Percentiles rank a stretch among this genome's conserved stretches.
phyloP scores from a whole-genome alignment of 2,888 invertebrate genomes.

The Monoplex corrugatus region DNA sequence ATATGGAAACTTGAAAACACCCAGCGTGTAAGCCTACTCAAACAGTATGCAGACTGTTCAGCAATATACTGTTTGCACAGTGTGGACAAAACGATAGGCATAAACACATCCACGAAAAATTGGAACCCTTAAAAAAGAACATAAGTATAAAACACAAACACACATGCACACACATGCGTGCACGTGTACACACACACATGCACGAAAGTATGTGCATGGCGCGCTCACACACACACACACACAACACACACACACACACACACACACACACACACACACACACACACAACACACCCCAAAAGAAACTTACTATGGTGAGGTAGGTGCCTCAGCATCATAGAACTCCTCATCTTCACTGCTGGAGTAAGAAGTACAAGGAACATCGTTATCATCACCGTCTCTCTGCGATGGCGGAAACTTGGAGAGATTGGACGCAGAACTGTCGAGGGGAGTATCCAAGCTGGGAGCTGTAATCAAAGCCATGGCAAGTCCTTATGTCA shows the following conservation, averaged over 20 bases:
- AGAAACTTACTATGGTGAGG: background rate
- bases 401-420: background rate
- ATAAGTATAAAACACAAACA: background rate
- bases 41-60: too few species aligned
- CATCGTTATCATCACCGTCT: conserved; percentile 17
- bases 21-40: too few species aligned
- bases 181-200: too few species aligned
- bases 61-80: too few species aligned
- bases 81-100: too few species aligned
- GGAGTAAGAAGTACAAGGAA: conserved; percentile 97
- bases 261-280: background rate
- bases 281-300: background rate
- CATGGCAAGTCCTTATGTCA: too few species aligned
- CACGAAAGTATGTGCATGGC: background rate
- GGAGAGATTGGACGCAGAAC: background rate
- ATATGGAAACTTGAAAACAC: too few species aligned
- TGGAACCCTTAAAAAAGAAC: background rate
- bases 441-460: background rate
- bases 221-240: background rate
- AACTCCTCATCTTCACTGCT: conserved; percentile 92
- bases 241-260: background rate
- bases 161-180: background rate
- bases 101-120: too few species aligned
- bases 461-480: background rate
- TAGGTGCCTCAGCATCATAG: conserved; percentile 86